Evolutionary conservation across 2,113 vertebrate genomes (phyloP).

Genomic region (Caloenas nicobarica): DNA sequence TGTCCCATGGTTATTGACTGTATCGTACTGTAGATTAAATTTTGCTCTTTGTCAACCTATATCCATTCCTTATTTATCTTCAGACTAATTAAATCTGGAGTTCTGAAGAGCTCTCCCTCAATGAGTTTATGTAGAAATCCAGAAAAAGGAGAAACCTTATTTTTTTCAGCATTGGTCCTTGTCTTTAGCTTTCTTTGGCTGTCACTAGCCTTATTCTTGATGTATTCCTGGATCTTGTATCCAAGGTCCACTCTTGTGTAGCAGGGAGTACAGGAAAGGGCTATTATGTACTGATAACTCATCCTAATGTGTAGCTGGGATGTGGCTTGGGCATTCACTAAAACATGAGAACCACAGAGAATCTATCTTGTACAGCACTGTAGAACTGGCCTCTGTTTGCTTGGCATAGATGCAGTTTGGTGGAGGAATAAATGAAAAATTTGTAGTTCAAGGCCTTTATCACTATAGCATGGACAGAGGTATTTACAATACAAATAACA

Average conservation of each 20-base stretch:
- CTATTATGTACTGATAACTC: not conserved
- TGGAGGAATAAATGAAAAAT: not conserved
- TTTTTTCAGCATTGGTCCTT: not conserved
- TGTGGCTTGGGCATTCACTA: not conserved
- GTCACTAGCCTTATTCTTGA: not conserved
- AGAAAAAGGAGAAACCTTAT: not conserved
- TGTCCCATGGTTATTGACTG: not conserved
- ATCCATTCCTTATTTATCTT: not conserved
- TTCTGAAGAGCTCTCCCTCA: not conserved
- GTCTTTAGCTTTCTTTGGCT: not conserved
- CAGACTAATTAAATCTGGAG: not conserved
- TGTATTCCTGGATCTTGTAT: accelerated
- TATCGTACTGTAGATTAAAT: not conserved
- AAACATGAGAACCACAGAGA: not conserved
- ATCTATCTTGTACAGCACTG: not conserved
- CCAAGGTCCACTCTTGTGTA: not conserved
- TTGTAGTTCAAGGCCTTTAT: not conserved
- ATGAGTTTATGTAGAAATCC: not conserved
- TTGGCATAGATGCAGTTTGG: not conserved
- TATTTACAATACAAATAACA: not conserved
- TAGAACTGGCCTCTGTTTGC: not conserved
- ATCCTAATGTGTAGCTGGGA: not conserved
- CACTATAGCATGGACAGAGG: not conserved
- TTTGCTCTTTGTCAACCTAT: not conserved
- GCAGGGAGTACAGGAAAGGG: not conserved